phyloP scores from a whole-genome alignment of 2,113 vertebrate genomes.

The Microcebus jonahi region DNA sequence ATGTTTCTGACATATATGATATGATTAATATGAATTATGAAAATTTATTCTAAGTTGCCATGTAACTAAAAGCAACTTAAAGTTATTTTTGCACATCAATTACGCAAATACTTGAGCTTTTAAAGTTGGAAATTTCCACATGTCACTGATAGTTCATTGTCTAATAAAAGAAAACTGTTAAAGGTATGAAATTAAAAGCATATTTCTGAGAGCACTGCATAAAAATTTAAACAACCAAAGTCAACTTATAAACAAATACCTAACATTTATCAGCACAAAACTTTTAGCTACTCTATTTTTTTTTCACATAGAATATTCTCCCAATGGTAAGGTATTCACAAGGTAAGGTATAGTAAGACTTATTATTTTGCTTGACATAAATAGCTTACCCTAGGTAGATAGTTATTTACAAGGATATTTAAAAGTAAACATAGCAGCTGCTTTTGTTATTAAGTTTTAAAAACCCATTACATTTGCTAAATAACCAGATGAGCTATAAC shows the following conservation, averaged over 20 bases:
- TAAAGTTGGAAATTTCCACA: conserved; percentile 71
- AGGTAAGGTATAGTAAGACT: not conserved
- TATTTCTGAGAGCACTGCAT: conserved; percentile 50
- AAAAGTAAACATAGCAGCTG: conserved; percentile 55
- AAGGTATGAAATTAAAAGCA: conserved; percentile 63
- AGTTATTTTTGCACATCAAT: conserved; percentile 77
- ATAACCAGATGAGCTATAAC: conserved; percentile 52
- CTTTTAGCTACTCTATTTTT: not conserved
- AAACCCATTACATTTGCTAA: conserved; percentile 65
- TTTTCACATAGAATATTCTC: not conserved
- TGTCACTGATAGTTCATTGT: conserved; percentile 65
- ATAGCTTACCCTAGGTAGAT: not conserved
- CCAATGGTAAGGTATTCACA: conserved; percentile 23
- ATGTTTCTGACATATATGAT: conserved; percentile 68
- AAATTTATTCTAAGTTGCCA: conserved; percentile 78
- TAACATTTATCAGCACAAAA: conserved; percentile 46
- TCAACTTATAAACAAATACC: conserved; percentile 45
- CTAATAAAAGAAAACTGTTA: conserved; percentile 64
- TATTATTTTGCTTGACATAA: conserved; percentile 33
- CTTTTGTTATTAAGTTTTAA: conserved; percentile 64
- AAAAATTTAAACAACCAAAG: conserved; percentile 52
- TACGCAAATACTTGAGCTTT: conserved; percentile 70
- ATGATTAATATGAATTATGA: conserved; percentile 76
- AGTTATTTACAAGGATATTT: conserved; percentile 62
- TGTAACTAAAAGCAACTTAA: conserved; percentile 76